phyloP scores from a whole-genome alignment of 1,140 invertebrate genomes.

The Drosophila navojoa region DNA sequence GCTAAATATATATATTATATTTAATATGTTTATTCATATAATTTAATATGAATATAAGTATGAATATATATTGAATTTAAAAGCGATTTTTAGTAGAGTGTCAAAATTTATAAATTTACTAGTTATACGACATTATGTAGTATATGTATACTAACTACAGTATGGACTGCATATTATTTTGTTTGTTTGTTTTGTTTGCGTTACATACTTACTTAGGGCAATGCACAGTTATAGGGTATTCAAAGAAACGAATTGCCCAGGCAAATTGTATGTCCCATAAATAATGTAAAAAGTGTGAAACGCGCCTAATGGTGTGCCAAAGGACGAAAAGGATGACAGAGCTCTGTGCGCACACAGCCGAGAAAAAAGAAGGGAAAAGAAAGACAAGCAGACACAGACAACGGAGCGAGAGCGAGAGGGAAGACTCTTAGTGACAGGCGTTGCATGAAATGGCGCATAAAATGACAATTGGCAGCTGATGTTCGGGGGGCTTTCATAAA shows the following conservation, averaged over 20 bases:
- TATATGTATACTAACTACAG: no score
- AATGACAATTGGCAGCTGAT: slow-evolving; percentile 79
- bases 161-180: no score
- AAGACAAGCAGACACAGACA: background rate
- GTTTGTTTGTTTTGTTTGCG: no score
- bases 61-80: no score
- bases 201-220: background rate
- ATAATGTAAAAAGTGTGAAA: slow-evolving; percentile 82
- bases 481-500: slow-evolving; percentile 37
- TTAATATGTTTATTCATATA: no score
- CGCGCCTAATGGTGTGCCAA: slow-evolving; percentile 78
- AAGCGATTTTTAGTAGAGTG: no score
- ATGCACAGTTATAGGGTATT: background rate
- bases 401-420: background rate
- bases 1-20: no score
- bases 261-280: slow-evolving; percentile 64
- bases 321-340: slow-evolving; percentile 48
- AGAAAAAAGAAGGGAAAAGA: background rate
- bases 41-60: no score
- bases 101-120: no score
- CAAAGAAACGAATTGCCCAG: slow-evolving; percentile 28
- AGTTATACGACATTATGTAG: no score
- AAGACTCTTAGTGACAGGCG: slow-evolving; percentile 32
- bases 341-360: background rate
- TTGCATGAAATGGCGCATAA: slow-evolving; percentile 73